Conservation (phyloP, 2,113 vertebrate species). For the Arothron firmamentum region DNA sequence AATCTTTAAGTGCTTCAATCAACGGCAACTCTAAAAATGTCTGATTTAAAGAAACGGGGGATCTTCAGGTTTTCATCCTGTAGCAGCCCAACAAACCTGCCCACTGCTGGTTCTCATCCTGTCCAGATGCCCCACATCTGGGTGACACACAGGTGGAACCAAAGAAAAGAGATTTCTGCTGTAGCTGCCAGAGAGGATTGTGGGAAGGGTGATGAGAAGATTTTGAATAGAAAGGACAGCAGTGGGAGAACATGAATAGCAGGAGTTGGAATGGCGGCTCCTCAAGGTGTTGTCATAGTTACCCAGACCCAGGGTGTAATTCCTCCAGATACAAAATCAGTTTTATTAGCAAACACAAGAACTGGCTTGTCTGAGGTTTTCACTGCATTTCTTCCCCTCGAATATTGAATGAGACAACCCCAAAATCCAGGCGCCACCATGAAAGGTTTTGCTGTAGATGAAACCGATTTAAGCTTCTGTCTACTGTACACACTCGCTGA, state of each 20-base stretch:
- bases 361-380: neutral
- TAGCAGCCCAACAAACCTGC: too few relatives aligned
- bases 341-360: neutral
- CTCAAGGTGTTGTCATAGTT: neutral
- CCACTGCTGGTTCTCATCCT: too few relatives aligned
- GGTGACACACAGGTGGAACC: slow-evolving; percentile 18
- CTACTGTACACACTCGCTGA: neutral
- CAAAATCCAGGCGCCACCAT: neutral
- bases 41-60: slow-evolving; percentile 6
- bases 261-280: slow-evolving; percentile 1
- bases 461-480: neutral
- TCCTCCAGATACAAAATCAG: neutral
- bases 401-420: too few relatives aligned
- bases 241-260: slow-evolving; percentile 5
- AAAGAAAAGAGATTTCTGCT: neutral
- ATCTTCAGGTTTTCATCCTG: neutral
- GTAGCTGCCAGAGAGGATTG: slow-evolving; percentile 15
- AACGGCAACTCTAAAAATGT: too few relatives aligned
- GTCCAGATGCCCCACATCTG: too few relatives aligned
- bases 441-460: neutral
- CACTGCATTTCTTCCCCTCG: too few relatives aligned
- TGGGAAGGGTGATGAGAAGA: slow-evolving; percentile 18
- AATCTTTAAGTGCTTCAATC: too few relatives aligned
- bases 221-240: slow-evolving; percentile 2
- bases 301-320: neutral